Conservation (phyloP, 2,113 vertebrate species). For the Camarhynchus parvulus region DNA sequence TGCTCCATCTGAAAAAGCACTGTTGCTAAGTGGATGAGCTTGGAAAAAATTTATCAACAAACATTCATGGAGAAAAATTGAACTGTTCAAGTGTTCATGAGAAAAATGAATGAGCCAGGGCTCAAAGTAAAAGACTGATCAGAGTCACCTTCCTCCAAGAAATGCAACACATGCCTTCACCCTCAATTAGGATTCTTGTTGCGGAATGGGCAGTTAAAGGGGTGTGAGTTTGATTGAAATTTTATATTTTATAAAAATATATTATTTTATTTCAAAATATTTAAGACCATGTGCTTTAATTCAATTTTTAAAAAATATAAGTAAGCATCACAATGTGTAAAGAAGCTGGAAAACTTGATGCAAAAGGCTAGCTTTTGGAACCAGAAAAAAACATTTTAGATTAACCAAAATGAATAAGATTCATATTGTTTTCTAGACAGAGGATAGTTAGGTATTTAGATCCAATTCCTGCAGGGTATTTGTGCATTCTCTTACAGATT, state of each 20-base stretch:
- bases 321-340: neutral
- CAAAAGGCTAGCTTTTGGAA: neutral
- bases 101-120: neutral
- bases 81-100: neutral
- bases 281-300: neutral
- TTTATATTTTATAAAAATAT: neutral
- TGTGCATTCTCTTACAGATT: neutral
- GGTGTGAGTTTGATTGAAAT: neutral
- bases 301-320: neutral
- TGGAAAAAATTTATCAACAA: neutral
- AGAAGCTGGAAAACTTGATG: neutral
- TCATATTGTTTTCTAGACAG: neutral
- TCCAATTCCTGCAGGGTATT: neutral
- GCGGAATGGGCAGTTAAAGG: neutral
- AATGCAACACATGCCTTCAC: neutral
- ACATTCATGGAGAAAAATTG: neutral
- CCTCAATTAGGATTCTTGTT: neutral
- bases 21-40: neutral
- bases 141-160: neutral
- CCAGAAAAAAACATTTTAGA: neutral
- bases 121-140: neutral
- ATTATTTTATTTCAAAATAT: neutral
- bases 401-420: neutral
- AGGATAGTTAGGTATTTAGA: neutral
- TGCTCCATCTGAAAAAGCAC: neutral